A percentile compares a stretch with the other conserved stretches of the same genome.
Conservation (phyloP, 2,113 vertebrate species). For the Corythoichthys haematopterus region DNA sequence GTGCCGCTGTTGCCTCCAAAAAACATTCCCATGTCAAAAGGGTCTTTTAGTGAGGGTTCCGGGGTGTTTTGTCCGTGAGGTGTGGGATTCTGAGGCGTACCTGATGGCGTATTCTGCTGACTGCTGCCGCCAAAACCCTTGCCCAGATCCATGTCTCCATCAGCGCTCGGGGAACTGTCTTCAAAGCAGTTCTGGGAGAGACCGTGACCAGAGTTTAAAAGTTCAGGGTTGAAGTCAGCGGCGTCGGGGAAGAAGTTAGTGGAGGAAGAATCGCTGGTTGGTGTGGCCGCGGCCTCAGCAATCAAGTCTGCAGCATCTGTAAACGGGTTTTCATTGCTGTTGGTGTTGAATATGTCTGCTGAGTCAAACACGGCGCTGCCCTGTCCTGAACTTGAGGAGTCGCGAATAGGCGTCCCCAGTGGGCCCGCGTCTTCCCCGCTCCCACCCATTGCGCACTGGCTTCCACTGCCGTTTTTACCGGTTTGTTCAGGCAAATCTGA, state of each 20-base stretch:
- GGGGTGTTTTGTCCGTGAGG: conserved; percentile 74
- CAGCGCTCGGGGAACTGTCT: conserved; percentile 91
- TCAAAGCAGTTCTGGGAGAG: conserved; percentile 90
- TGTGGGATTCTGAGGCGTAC: conserved; percentile 75
- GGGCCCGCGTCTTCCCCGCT: conserved; percentile 84
- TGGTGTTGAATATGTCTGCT: conserved; percentile 90
- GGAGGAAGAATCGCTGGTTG: conserved; percentile 88
- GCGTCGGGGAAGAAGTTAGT: conserved; percentile 91
- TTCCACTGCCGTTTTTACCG: conserved; percentile 75
- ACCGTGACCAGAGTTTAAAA: conserved; percentile 81
- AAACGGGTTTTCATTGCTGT: conserved; percentile 89
- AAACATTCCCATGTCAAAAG: conserved; percentile 73
- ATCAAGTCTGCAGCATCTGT: conserved; percentile 92
- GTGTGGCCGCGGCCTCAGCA: conserved; percentile 87
- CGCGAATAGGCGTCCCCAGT: conserved; percentile 89
- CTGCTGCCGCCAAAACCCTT: conserved; percentile 81
- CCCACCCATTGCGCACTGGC: conserved; percentile 65
- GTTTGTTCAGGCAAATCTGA: conserved; percentile 95
- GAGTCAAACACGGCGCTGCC: conserved; percentile 93
- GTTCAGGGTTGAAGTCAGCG: conserved; percentile 91
- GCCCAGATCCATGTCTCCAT: conserved; percentile 88
- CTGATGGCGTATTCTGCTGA: conserved; percentile 74
- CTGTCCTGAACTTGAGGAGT: conserved; percentile 94
- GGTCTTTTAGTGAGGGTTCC: conserved; percentile 73
- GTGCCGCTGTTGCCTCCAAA: conserved; percentile 67